Percentiles rank a stretch among this genome's conserved stretches.
Evolutionary conservation across 2,888 invertebrate genomes (phyloP).

Genomic region (Marronus borbonicus): DNA sequence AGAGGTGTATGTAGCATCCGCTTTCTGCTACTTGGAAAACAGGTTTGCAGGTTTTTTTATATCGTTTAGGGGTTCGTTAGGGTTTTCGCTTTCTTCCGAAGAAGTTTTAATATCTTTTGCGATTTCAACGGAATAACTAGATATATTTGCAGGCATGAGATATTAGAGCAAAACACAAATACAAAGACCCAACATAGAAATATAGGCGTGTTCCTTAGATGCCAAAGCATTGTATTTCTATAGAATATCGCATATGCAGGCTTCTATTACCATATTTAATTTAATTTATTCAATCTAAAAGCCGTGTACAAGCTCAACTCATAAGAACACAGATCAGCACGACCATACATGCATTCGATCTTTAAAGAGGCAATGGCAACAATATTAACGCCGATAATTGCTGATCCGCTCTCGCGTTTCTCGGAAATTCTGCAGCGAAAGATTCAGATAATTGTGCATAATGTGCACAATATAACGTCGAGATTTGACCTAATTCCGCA

Average conservation of each 20-base stretch:
- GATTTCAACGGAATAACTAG: no score
- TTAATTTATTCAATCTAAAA: conserved; percentile 28
- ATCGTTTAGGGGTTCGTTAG: no score
- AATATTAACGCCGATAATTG: neutral
- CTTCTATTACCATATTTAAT: conserved; percentile 23
- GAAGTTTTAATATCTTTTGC: no score
- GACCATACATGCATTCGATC: neutral
- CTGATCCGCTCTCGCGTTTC: neutral
- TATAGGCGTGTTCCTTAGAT: conserved; percentile 14
- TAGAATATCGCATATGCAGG: conserved; percentile 2
- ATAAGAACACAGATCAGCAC: neutral
- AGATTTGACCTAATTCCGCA: conserved; percentile 23
- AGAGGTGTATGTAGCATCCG: no score
- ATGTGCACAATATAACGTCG: neutral
- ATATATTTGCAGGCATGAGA: neutral
- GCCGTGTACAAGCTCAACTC: neutral
- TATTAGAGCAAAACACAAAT: neutral
- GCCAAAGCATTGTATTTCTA: neutral
- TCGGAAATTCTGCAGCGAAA: neutral
- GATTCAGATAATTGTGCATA: neutral
- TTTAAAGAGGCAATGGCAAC: conserved; percentile 2
- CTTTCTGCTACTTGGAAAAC: no score
- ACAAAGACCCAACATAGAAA: conserved; percentile 16
- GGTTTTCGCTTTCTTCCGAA: no score
- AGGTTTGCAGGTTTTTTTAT: no score